Evolutionary conservation across 1,140 invertebrate species (phyloP), one percentile per base, ranked within the genome.

Genomic region (Drosophila simulans): DNA sequence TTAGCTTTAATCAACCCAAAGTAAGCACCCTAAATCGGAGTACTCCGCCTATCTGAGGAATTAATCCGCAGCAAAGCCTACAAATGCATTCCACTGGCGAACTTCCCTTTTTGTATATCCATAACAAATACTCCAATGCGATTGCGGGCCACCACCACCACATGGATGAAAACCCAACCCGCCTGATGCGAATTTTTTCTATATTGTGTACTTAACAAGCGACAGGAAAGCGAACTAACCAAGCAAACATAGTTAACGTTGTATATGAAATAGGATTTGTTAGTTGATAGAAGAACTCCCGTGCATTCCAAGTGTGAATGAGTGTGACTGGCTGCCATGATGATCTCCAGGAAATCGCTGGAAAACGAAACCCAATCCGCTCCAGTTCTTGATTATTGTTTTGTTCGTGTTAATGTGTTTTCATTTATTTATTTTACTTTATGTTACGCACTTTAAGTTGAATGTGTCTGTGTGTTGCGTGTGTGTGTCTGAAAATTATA

Each of bases 371-470:
- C 66, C 37, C 15, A 69, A 82, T 65, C 55, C 69, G 74, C 58
- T 70, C 66, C 66, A 70, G 64, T 70, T 70, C 35, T 57, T 45
- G 22, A 53, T 48, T 65, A 12, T 65, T 68, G 35, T 57, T 69
- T 65, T 52, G 71, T 58, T 85, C 40, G 60, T 84, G 81, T 84
- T 84, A 85, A 85, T 58, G 62, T 86, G 69, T 84, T 77, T 86
- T 80, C 66, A 65, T 86, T 85, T 85, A 85, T 85, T 84, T 80
- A 80, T 84, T 85, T 81, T 74, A 60, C 64, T 68, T 76, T 71
- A 84, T 72, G 57, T 66, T 84, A 69, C 42, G 63, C 57, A 40
- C 46, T 74, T 74, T 51, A 73, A 63, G 69, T 74, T 74, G 51
- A 46, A 43, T 65, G 59, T 84, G 49, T 73, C 27, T 66, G 57